phyloP scores from a whole-genome alignment of 2,797 vertebrate species.

The Echiichthys vipera region DNA sequence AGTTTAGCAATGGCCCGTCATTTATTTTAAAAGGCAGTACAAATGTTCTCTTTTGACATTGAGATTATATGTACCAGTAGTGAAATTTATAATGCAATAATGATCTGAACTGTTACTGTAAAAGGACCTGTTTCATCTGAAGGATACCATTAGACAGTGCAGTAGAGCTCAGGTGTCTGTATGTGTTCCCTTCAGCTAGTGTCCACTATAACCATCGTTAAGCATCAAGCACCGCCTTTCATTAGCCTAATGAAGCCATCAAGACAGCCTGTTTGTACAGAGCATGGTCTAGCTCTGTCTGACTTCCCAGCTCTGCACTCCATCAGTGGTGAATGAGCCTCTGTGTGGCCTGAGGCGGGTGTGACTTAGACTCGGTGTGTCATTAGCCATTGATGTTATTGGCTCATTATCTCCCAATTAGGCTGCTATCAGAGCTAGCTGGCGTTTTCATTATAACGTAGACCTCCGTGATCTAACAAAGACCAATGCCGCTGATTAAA shows the following conservation, averaged over 20 bases:
- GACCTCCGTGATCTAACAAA: slow-evolving; percentile 82
- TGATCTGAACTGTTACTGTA: neutral
- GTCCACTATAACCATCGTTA: slow-evolving; percentile 63
- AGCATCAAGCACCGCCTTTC: slow-evolving; percentile 67
- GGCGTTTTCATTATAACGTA: slow-evolving; percentile 79
- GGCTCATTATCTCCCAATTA: slow-evolving; percentile 86
- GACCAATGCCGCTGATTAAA: slow-evolving; percentile 81
- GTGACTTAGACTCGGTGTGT: slow-evolving; percentile 81
- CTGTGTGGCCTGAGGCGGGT: slow-evolving; percentile 80
- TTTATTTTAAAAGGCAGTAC: slow-evolving; percentile 5
- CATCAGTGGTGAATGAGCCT: slow-evolving; percentile 78
- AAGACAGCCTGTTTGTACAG: slow-evolving; percentile 76
- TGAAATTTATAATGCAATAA: neutral
- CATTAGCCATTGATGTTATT: slow-evolving; percentile 86
- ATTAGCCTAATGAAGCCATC: slow-evolving; percentile 81
- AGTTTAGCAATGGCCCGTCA: neutral
- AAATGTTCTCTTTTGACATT: slow-evolving; percentile 10
- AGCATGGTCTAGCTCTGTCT: slow-evolving; percentile 69
- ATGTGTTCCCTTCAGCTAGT: slow-evolving; percentile 53
- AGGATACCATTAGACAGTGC: slow-evolving; percentile 24
- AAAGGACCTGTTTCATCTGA: slow-evolving; percentile 17
- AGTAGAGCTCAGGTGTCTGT: slow-evolving; percentile 49
- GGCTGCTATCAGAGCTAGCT: slow-evolving; percentile 82
- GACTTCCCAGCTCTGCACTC: slow-evolving; percentile 73
- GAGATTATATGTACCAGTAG: neutral